Evolutionary conservation across 64 coral and sea anemone genomes (phyloP), one percentile per base, ranked within the genome.

Genomic region (Stichodactyla mertensii): DNA sequence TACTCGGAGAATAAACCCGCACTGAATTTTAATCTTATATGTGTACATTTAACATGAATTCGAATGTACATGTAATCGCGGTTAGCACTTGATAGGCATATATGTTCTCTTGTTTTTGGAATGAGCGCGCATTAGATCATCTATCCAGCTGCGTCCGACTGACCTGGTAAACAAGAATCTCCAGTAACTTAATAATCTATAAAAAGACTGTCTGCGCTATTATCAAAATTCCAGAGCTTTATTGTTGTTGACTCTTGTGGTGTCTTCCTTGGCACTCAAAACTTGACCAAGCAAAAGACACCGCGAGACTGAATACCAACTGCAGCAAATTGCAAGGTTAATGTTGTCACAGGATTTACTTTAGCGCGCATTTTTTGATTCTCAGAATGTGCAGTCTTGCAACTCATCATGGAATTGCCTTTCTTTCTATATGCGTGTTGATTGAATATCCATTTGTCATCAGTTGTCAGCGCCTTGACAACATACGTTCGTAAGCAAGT

Each of bases 201-300:
- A 74, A 74, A 74, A 74, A 74, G 69, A 74, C n/a, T 74, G 69
- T 74, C 69, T 74, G 69, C 69, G 69, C 24, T 12, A 31, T 74
- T 36, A 74, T 74, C 69, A 28, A 6, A 28, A 74, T 27, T 28
- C 20, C 69, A 74, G n/a, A 12, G 10, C 24, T 24, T 27, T 31
- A 12, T 74, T 23, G 20, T 74, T 74, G 69, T 74, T 74, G 69
- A 74, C 69, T 74, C 24, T 31, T n/a, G 7, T 31, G 22, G 11
- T 74, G 69, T 74, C 24, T 74, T 74, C 10, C 10, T 74, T 31
- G 69, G 26, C 11, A 10, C 8, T 71, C 20, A 4, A 23, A 6
- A 71, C 5, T 11, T 14, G 69, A 27, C 10, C 69, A 27, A 74
- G 69, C n/a, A 31, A 45, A 31, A 7, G 24, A 74, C 24, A 28